phyloP scores from a whole-genome alignment of 2,888 invertebrate genomes.

The Lasioglossum figueresi region DNA sequence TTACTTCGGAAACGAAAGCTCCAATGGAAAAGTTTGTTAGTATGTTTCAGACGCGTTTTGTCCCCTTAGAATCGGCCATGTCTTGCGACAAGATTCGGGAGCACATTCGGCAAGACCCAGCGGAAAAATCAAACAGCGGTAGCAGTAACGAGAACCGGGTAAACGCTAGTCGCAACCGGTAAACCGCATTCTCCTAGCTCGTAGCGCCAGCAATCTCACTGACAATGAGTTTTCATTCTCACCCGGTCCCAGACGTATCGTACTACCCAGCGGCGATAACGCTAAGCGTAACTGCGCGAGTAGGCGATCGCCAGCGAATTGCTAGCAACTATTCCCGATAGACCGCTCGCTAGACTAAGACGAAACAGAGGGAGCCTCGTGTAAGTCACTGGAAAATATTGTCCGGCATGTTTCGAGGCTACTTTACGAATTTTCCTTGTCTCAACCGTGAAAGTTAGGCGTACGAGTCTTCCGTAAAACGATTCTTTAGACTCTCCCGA shows the following conservation, averaged over 20 bases:
- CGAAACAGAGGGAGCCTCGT: background rate
- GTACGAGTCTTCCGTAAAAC: background rate
- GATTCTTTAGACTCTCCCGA: background rate
- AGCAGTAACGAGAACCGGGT: conserved; percentile 13
- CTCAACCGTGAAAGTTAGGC: background rate
- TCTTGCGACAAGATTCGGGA: background rate
- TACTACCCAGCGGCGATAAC: background rate
- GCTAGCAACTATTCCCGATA: background rate
- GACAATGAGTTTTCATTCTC: background rate
- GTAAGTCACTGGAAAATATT: background rate
- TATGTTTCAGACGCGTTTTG: background rate
- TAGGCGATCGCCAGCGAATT: background rate
- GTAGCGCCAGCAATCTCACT: conserved; percentile 24
- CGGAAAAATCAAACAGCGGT: background rate
- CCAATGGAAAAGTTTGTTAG: background rate
- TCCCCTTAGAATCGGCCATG: background rate
- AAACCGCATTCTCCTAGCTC: background rate
- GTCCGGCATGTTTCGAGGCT: too few species aligned
- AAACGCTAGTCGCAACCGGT: conserved; percentile 10
- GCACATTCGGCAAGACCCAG: background rate
- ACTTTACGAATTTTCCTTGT: background rate
- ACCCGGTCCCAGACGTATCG: background rate
- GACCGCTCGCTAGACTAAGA: conserved; percentile 11
- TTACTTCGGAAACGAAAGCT: background rate
- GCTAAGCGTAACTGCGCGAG: conserved; percentile 13